Evolutionary conservation across 2,113 vertebrate genomes (phyloP).

Genomic region (Sebastes fasciatus): DNA sequence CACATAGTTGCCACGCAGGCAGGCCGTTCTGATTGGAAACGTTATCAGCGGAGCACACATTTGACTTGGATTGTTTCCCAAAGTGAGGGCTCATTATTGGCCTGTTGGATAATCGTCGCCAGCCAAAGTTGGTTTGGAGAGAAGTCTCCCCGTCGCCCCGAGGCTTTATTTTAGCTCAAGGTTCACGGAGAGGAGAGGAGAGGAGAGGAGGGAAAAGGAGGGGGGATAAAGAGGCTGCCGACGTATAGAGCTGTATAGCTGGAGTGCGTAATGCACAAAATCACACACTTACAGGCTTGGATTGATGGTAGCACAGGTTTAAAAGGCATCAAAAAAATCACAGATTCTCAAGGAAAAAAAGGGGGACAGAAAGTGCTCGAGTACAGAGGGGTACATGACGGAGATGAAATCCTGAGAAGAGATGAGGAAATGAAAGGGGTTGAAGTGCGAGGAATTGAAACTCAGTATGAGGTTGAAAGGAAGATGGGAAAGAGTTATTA

Average conservation of each 20-base stretch:
- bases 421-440: neutral
- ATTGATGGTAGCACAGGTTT: slow-evolving; percentile 18
- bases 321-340: slow-evolving; percentile 15
- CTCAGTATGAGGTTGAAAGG: neutral
- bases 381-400: neutral
- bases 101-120: slow-evolving; percentile 56
- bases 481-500: slow-evolving; percentile 10
- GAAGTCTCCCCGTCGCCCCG: slow-evolving; percentile 24
- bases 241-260: slow-evolving; percentile 22
- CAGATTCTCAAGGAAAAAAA: neutral
- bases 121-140: slow-evolving; percentile 59
- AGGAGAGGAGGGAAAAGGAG: neutral
- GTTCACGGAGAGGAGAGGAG: slow-evolving; percentile 29
- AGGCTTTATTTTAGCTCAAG: slow-evolving; percentile 36
- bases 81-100: slow-evolving; percentile 69
- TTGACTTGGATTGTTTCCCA: slow-evolving; percentile 78
- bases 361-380: neutral
- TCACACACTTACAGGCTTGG: neutral
- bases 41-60: slow-evolving; percentile 77
- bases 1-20: slow-evolving; percentile 42
- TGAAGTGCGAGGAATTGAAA: neutral
- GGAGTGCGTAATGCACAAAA: slow-evolving; percentile 13
- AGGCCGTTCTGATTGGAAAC: slow-evolving; percentile 62
- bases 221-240: slow-evolving; percentile 24
- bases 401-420: neutral